phyloP scores from a whole-genome alignment of 2,113 vertebrate genomes.

The Polyodon spathula region DNA sequence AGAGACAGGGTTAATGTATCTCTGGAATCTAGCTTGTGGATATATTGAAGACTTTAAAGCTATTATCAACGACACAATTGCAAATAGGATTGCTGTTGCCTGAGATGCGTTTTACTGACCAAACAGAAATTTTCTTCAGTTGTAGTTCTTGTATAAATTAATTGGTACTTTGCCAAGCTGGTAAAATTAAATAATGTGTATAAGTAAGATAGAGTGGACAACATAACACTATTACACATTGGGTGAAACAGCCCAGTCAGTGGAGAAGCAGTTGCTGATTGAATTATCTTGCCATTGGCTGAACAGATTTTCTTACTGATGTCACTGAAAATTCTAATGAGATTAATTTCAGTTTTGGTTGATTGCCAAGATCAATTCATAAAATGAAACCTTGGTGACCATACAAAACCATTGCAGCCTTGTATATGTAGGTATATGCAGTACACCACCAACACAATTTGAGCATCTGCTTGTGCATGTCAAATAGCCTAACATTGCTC shows the following conservation, averaged over 20 bases:
- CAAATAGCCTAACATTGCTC: too few relatives aligned
- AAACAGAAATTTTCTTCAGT: too few relatives aligned
- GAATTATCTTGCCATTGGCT: constrained; percentile 24
- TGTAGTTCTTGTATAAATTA: constrained; percentile 19
- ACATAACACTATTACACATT: constrained; percentile 26
- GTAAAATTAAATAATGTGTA: constrained; percentile 28
- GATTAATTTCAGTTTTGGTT: constrained; percentile 1
- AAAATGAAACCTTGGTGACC: background rate
- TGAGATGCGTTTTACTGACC: background rate
- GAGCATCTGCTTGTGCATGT: too few relatives aligned
- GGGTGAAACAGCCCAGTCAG: constrained; percentile 18
- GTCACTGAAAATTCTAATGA: constrained; percentile 22
- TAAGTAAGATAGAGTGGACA: constrained; percentile 25
- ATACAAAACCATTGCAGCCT: background rate
- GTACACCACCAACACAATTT: too few relatives aligned
- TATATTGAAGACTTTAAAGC: too few relatives aligned
- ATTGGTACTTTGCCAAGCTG: constrained; percentile 22
- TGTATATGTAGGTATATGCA: too few relatives aligned
- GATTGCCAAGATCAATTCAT: background rate
- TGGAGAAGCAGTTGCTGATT: constrained; percentile 27
- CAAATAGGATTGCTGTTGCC: background rate
- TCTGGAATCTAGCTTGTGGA: too few relatives aligned
- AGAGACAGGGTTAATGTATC: too few relatives aligned
- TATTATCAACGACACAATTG: background rate
- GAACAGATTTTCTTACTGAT: constrained; percentile 19